phyloP scores from a whole-genome alignment of 1,140 invertebrate species.

The Sycobia sp. region DNA sequence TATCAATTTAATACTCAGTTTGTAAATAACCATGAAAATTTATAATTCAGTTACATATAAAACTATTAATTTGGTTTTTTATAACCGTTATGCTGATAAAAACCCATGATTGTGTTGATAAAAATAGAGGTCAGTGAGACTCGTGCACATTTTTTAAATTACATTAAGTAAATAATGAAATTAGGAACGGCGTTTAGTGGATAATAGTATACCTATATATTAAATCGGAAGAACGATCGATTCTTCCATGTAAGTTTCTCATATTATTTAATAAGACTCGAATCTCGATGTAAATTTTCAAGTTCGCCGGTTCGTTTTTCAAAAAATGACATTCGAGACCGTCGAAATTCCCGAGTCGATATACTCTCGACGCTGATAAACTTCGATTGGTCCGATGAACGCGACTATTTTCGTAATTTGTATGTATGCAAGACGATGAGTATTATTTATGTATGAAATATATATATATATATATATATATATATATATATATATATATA shows the following conservation, averaged over 20 bases:
- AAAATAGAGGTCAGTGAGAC: constrained; percentile 12
- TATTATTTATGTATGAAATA: constrained; percentile 26
- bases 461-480: too few relatives aligned
- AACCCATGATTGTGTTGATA: too few relatives aligned
- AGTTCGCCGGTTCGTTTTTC: constrained; percentile 18
- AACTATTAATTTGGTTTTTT: too few relatives aligned
- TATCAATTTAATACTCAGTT: too few relatives aligned
- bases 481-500: too few relatives aligned
- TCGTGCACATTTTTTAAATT: constrained; percentile 18
- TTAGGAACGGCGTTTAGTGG: background rate
- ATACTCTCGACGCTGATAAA: constrained; percentile 6
- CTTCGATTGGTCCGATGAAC: constrained; percentile 19
- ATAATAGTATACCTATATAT: constrained; percentile 7
- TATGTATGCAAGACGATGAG: constrained; percentile 18
- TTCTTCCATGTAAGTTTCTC: constrained; percentile 24
- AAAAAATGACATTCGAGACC: constrained; percentile 15
- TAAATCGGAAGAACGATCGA: constrained; percentile 3
- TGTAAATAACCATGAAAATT: too few relatives aligned
- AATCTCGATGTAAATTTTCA: constrained; percentile 36
- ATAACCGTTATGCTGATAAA: too few relatives aligned
- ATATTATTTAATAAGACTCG: constrained; percentile 27
- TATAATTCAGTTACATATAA: too few relatives aligned
- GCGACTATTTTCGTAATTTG: constrained; percentile 21
- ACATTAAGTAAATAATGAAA: background rate
- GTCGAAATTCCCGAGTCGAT: constrained; percentile 4